A percentile compares a stretch with the other conserved stretches of the same genome.
phyloP scores from a whole-genome alignment of 2,888 invertebrate genomes.

The Horisme vitalbata region DNA sequence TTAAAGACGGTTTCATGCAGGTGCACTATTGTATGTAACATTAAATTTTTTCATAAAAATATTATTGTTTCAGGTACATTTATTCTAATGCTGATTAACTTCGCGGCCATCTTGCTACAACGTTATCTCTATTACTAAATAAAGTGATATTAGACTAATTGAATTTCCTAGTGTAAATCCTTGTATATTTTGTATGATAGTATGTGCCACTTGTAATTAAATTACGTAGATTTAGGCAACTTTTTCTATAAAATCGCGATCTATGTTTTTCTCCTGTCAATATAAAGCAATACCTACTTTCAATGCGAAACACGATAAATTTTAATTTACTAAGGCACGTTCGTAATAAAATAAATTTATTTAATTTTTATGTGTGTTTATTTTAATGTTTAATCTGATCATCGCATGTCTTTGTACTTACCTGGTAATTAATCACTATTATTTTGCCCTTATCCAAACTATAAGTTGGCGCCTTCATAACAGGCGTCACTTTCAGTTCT shows the following conservation, averaged over 20 bases:
- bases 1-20: too few species aligned
- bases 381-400: not conserved
- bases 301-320: constrained; percentile 67
- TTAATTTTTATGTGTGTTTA: constrained; percentile 28
- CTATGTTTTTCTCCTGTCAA: constrained; percentile 61
- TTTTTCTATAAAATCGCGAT: constrained; percentile 66
- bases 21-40: too few species aligned
- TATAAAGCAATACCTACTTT: constrained; percentile 61
- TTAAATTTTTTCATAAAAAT: not conserved
- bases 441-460: too few species aligned
- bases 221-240: constrained; percentile 72
- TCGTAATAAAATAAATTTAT: constrained; percentile 62
- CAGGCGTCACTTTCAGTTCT: too few species aligned
- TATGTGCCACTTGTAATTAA: constrained; percentile 78
- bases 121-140: constrained; percentile 73
- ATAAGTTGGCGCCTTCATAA: too few species aligned
- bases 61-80: constrained; percentile 55
- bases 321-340: constrained; percentile 74
- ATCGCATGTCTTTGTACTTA: not conserved
- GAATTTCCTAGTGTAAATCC: constrained; percentile 64
- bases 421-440: not conserved
- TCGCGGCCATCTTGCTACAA: constrained; percentile 57
- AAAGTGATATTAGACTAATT: constrained; percentile 80
- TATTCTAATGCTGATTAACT: constrained; percentile 56
- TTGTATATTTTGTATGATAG: constrained; percentile 81